phyloP scores from a whole-genome alignment of 2,888 invertebrate genomes.

The Heliconius ismenius region DNA sequence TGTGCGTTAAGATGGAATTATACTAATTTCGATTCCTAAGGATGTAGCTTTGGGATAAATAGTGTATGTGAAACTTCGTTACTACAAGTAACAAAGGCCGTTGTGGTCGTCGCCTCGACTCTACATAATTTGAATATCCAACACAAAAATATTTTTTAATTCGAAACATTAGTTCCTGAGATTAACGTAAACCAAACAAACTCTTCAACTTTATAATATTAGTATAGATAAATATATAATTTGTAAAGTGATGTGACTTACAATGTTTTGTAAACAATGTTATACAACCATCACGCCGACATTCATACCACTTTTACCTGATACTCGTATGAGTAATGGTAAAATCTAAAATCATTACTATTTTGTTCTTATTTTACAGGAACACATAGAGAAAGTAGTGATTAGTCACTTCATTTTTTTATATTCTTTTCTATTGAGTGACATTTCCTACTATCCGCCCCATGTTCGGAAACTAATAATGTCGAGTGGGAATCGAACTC shows the following conservation, averaged over 20 bases:
- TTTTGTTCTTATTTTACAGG: not conserved
- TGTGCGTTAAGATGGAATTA: too few species aligned
- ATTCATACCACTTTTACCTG: constrained; percentile 13
- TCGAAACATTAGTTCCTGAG: not conserved
- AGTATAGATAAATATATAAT: not conserved
- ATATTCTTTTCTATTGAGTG: too few species aligned
- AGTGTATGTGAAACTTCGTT: too few species aligned
- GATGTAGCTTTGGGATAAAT: too few species aligned
- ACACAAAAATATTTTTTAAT: too few species aligned
- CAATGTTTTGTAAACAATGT: constrained; percentile 33
- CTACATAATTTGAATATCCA: too few species aligned
- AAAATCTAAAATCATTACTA: not conserved
- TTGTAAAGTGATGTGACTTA: not conserved
- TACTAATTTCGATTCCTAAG: too few species aligned
- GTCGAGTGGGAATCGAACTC: too few species aligned
- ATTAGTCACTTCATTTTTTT: not conserved
- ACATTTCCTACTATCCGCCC: too few species aligned
- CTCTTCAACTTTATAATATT: not conserved
- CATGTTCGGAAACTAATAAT: too few species aligned
- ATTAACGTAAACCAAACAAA: not conserved
- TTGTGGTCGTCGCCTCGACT: too few species aligned
- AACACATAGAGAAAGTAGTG: not conserved
- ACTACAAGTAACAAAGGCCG: too few species aligned
- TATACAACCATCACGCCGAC: constrained; percentile 13
- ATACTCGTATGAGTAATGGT: not conserved